Conservation (phyloP, 2,113 vertebrate species). For the Engystomops pustulosus region DNA sequence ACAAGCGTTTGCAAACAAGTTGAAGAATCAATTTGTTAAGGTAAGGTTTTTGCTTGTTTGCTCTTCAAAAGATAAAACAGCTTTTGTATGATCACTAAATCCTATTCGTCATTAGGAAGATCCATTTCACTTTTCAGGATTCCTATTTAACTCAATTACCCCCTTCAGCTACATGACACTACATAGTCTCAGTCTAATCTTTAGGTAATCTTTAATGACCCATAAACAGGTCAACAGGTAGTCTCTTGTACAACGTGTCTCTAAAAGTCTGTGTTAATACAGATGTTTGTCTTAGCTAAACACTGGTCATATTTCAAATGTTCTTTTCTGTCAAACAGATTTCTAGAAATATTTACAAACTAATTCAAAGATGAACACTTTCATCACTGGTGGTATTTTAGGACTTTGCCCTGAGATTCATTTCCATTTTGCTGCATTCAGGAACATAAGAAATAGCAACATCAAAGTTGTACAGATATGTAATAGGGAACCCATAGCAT, state of each 20-base stretch:
- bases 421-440: not conserved
- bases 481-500: too few species aligned
- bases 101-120: conserved; percentile 24
- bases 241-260: not conserved
- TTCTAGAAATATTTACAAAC: not conserved
- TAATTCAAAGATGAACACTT: not conserved
- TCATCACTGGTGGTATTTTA: not conserved
- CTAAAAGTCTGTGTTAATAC: not conserved
- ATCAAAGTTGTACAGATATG: too few species aligned
- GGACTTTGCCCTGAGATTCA: not conserved
- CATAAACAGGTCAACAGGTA: conserved; percentile 13
- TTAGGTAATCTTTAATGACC: conserved; percentile 6
- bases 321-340: too few species aligned
- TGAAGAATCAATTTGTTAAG: conserved; percentile 25
- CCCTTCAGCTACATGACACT: conserved; percentile 28
- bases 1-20: conserved; percentile 18
- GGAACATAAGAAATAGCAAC: too few species aligned
- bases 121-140: conserved; percentile 38
- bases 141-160: conserved; percentile 20
- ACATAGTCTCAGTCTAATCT: conserved; percentile 1
- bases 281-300: not conserved
- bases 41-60: conserved; percentile 25
- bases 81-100: conserved; percentile 29
- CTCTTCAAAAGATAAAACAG: conserved; percentile 35
- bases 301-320: not conserved